A percentile compares a stretch with the other conserved stretches of the same genome.
These are phyloP conservation scores for Muscicapa comitata DNA, from an alignment of 2,797 vertebrate genomes.

Conservation along the genomic window DNA sequence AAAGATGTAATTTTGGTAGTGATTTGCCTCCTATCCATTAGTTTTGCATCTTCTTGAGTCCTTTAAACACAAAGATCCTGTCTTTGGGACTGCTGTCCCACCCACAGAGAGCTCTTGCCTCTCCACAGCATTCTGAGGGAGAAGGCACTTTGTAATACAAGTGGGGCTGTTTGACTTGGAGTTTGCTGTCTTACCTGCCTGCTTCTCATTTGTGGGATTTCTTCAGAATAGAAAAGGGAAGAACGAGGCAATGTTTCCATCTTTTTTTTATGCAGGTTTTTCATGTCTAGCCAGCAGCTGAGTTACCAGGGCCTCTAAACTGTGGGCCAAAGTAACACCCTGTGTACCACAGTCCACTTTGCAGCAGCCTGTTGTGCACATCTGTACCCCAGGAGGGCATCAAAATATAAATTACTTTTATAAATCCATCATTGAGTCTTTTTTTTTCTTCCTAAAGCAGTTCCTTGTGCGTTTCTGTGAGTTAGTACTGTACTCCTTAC, in stretches of 20 bases:
- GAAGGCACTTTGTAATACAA: not conserved
- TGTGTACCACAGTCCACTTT: not conserved
- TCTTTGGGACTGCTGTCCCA: not conserved
- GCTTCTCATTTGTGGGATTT: not conserved
- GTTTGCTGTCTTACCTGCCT: not conserved
- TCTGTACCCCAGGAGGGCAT: not conserved
- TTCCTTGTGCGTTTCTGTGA: not conserved
- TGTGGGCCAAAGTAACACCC: not conserved
- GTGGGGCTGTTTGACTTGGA: not conserved
- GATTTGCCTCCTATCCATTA: not conserved
- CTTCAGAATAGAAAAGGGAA: not conserved
- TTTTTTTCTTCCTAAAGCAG: fast-evolving
- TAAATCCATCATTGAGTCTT: not conserved
- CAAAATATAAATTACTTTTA: not conserved
- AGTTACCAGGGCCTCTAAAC: not conserved
- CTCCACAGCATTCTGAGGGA: not conserved
- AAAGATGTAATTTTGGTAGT: not conserved
- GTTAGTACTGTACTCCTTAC: not conserved
- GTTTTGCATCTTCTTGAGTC: not conserved
- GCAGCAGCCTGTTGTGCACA: not conserved
- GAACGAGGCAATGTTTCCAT: not conserved
- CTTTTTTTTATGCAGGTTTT: not conserved
- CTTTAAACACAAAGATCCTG: not conserved
- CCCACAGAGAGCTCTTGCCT: not conserved
- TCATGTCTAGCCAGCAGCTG: not conserved